Evolutionary conservation across 2,113 vertebrate genomes (phyloP), one percentile per base, ranked within the genome.

Genomic region (Notiomystis cincta): DNA sequence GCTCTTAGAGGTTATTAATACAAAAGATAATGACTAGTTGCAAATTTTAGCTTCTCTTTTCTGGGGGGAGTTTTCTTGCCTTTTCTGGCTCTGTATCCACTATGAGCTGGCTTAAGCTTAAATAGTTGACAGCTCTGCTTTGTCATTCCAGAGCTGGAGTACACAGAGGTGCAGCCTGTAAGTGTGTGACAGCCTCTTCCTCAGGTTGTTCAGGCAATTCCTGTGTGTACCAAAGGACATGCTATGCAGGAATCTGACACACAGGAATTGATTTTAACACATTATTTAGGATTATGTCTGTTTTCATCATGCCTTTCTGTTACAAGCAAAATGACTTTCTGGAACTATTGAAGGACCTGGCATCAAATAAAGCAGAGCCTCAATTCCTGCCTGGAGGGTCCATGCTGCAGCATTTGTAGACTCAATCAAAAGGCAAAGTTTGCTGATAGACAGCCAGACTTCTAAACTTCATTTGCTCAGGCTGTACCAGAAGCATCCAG

Each of bases 401-500:
- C 87, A 40, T 6, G 47, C 67, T 76, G 51, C 18, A 88, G 92
- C 64, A 64, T 88, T 93, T 92, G 72, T 8, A 64, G 76, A 71
- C 79, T 94, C 54, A 51, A 79, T 84, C 76, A 76, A 84, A 95
- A 94, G 79, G 53, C 53, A 90, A 90, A 81, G 60, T 86, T 82
- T 90, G 75, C 93, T 83, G 64, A 96, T 5, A 70, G 81, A 40
- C 70, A 82, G 71, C 9, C 92, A 92, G 95, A 70, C 72, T 71
- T 95, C 38, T 31, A 88, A 92, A 95, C 76, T 88, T 88, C 2
- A 2, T 94, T 95, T 96, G 69, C 82, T 90, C 37, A 44, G 80
- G 45, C 88, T 90, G 61, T 35, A 95, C 80, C 56, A 96, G 95
- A 95, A 95, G 40, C 79, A 92, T 84, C 90, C 88, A 90, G 80